phyloP scores from a whole-genome alignment of 2,888 invertebrate genomes.

The Tenthredo notha region DNA sequence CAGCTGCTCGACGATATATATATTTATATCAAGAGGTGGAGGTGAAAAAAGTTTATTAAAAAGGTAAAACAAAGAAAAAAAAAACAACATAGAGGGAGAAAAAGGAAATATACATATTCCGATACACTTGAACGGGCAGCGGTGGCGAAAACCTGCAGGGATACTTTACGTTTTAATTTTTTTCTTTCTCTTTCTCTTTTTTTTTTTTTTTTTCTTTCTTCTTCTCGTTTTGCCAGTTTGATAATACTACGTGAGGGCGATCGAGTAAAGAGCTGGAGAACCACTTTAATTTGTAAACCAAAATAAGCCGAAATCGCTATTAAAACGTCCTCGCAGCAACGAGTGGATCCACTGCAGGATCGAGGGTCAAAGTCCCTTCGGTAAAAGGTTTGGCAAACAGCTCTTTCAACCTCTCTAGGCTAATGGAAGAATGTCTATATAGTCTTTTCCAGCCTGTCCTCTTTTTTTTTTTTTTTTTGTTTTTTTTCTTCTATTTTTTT shows the following conservation, averaged over 20 bases:
- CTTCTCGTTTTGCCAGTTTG: not conserved
- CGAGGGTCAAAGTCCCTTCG: slow-evolving; percentile 60
- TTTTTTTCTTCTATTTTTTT: not conserved
- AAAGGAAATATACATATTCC: slow-evolving; percentile 13
- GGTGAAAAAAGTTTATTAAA: not conserved
- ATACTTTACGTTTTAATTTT: not conserved
- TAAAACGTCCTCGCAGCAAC: slow-evolving; percentile 65
- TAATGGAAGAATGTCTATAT: slow-evolving; percentile 49
- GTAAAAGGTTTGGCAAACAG: slow-evolving; percentile 70
- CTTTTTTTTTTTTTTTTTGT: slow-evolving; percentile 39
- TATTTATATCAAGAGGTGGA: not conserved
- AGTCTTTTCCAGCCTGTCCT: slow-evolving; percentile 8
- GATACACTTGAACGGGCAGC: slow-evolving; percentile 6
- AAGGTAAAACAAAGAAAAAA: too few species aligned
- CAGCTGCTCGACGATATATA: not conserved
- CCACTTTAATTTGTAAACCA: slow-evolving; percentile 67
- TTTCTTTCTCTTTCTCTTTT: not conserved
- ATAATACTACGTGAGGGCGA: slow-evolving; percentile 21
- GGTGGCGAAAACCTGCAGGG: not conserved
- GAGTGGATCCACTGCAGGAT: slow-evolving; percentile 63
- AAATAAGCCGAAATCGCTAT: slow-evolving; percentile 69
- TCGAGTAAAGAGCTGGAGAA: slow-evolving; percentile 41
- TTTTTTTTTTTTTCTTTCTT: not conserved
- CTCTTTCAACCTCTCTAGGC: slow-evolving; percentile 55
- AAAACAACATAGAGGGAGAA: not conserved